A percentile compares a stretch with the other conserved stretches of the same genome.
These are phyloP conservation scores for Acanthis flammea DNA, from an alignment of 2,797 vertebrate genomes.

Conservation along the genomic window DNA sequence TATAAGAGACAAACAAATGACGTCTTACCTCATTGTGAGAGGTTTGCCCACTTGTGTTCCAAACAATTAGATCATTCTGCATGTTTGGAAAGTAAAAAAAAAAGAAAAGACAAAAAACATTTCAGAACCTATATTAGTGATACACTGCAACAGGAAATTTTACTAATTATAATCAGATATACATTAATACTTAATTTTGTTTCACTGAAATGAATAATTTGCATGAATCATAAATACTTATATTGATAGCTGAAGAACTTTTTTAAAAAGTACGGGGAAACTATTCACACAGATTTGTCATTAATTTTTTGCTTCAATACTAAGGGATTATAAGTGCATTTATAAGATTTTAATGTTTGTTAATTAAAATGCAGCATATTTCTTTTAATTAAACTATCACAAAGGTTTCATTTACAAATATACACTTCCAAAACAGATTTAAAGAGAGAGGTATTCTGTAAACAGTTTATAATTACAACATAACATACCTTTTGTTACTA, in stretches of 20 bases:
- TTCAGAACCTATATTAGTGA: neutral
- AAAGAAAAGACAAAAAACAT: neutral
- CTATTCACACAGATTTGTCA: neutral
- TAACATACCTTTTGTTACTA: neutral
- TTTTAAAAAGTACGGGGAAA: neutral
- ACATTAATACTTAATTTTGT: neutral
- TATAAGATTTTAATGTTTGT: neutral
- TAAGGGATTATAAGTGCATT: neutral
- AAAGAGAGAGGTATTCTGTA: neutral
- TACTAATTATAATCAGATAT: neutral
- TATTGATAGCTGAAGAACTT: neutral
- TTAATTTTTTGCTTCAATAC: neutral
- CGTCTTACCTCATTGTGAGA: slow-evolving; percentile 72
- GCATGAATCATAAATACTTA: neutral
- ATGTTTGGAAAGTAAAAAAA: neutral
- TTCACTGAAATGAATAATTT: neutral
- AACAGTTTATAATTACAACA: neutral
- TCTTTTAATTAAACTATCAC: neutral
- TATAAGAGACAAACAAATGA: neutral
- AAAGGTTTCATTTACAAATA: neutral
- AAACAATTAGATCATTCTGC: slow-evolving; percentile 67
- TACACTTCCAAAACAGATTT: neutral
- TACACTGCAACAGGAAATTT: neutral
- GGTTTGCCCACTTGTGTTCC: slow-evolving; percentile 63
- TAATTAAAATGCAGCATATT: neutral